Evolutionary conservation across 2,888 invertebrate species (phyloP), one percentile per base, ranked within the genome.

Genomic region (Spisula solida): DNA sequence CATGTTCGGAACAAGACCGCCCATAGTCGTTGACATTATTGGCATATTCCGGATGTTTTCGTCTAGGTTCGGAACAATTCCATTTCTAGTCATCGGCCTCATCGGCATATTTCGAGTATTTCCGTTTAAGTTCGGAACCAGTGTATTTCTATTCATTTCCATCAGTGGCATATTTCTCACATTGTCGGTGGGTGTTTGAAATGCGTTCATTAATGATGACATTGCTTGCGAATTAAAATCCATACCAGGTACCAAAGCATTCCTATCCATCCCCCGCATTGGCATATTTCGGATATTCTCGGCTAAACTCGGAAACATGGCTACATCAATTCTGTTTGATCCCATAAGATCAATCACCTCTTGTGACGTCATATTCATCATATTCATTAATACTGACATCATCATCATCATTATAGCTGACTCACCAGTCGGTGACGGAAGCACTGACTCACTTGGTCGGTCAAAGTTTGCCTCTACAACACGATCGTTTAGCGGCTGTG

Each of bases 401-500:
- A 79, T 78, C 87, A 78, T 87, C 87, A 82, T 87, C 87, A 82
- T 79, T 48, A 82, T 51, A 2, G 80, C n/a, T 47, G 81, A 70
- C 16, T 88, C 87, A 12, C 80, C 87, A 81, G 85, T 83, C n/a
- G 91, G 88, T 47, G 81, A 87, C n/a, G 92, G 92, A 16, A 85
- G 85, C 8, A 90, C 81, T 0, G 87, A 81, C 18, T 87, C 88
- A 20, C n/a, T 66, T n/a, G 85, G 79, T 2, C 85, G 70, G 16
- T n/a, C 60, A 41, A 92, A 92, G 81, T 92, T 92, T 25, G 92
- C 92, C 56, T 90, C 91, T 0, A 92, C 82, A 16, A 91, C 85
- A 14, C 92, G 85, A 34, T 90, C 85, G 66, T 92, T 92, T 25
- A 92, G 60, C 8, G 91, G 92, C 79, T 92, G 92, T 5, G 92